Conservation (phyloP, 2,888 invertebrate species). For the Plebejus melissa region DNA sequence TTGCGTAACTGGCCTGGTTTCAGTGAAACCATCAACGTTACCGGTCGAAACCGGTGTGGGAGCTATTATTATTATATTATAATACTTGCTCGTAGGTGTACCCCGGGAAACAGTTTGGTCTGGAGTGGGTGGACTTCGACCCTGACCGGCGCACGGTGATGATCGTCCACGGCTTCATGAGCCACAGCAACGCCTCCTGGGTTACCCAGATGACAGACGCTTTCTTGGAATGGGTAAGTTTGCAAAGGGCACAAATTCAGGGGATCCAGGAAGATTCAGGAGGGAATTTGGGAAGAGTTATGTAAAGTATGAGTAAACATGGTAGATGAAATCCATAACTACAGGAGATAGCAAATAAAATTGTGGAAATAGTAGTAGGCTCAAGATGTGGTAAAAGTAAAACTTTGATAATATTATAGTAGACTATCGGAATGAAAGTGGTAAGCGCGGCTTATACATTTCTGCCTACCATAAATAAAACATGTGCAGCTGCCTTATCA, state of each 20-base stretch:
- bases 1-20: too few relatives aligned
- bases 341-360: too few relatives aligned
- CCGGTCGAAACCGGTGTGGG: too few relatives aligned
- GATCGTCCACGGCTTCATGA: constrained; percentile 82
- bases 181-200: constrained; percentile 79
- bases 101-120: constrained; percentile 70
- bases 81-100: constrained; percentile 47
- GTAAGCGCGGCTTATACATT: too few relatives aligned
- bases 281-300: background rate
- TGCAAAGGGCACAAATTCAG: background rate
- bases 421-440: too few relatives aligned
- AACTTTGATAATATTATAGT: too few relatives aligned
- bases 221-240: constrained; percentile 73
- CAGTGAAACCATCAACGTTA: too few relatives aligned
- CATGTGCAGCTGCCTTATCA: too few relatives aligned
- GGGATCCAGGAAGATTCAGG: background rate
- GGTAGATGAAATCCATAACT: background rate
- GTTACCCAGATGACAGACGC: constrained; percentile 78
- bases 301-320: background rate
- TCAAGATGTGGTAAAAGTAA: too few relatives aligned
- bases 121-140: constrained; percentile 80
- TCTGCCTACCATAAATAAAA: too few relatives aligned
- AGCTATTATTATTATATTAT: too few relatives aligned
- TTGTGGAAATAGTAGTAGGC: too few relatives aligned
- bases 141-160: constrained; percentile 73